A percentile compares a stretch with the other conserved stretches of the same genome.
These are phyloP conservation scores for Ophioninae sp. DNA, from an alignment of 2,888 invertebrate genomes.

Conservation along the genomic window DNA sequence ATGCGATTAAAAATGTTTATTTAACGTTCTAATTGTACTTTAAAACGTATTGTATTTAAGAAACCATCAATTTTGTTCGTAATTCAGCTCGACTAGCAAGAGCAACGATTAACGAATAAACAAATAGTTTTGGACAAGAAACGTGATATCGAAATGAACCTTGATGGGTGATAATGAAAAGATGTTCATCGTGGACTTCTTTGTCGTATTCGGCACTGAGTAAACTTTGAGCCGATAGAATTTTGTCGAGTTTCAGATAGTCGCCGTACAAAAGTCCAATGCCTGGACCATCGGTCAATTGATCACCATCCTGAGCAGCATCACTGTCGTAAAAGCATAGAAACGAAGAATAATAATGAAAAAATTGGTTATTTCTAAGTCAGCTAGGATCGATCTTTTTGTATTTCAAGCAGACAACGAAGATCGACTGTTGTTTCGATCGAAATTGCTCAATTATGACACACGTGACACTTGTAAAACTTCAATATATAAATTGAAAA, in stretches of 20 bases:
- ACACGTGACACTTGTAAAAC: slow-evolving; percentile 5
- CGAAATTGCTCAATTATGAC: slow-evolving; percentile 15
- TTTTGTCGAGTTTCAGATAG: slow-evolving; percentile 94
- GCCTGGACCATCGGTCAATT: slow-evolving; percentile 86
- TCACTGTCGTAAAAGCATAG: slow-evolving; percentile 63
- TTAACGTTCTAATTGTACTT: too few species aligned
- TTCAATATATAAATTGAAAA: slow-evolving; percentile 6
- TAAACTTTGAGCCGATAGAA: slow-evolving; percentile 91
- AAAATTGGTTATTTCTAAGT: neutral
- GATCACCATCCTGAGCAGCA: slow-evolving; percentile 82
- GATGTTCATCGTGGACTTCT: slow-evolving; percentile 96
- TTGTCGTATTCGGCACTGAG: slow-evolving; percentile 87
- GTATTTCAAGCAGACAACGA: neutral
- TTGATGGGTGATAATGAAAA: slow-evolving; percentile 99
- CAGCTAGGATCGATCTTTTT: neutral
- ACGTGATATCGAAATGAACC: slow-evolving; percentile 83
- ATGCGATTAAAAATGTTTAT: too few species aligned
- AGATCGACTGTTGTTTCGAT: neutral
- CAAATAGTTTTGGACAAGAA: neutral
- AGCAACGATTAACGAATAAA: neutral
- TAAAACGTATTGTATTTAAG: too few species aligned
- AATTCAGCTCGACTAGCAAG: neutral
- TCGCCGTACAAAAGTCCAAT: slow-evolving; percentile 94
- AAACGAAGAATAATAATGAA: neutral
- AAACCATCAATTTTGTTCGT: neutral